A percentile compares a stretch with the other conserved stretches of the same genome.
phyloP scores from a whole-genome alignment of 1,140 invertebrate species.

The Tenebrio molitor region DNA sequence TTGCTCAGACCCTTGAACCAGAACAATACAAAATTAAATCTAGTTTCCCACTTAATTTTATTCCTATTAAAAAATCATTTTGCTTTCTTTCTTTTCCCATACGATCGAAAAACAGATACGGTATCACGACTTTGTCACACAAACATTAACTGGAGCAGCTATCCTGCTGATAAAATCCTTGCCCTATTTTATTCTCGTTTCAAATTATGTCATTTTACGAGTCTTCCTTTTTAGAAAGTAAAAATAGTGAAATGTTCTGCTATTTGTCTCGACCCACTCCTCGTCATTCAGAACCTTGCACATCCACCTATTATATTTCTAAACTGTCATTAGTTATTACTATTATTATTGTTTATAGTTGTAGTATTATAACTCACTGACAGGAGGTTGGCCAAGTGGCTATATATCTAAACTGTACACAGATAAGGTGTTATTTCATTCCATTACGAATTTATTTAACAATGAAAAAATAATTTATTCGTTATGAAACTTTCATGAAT shows the following conservation, averaged over 20 bases:
- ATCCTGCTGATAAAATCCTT: no score
- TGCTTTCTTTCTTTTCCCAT: constrained; percentile 7
- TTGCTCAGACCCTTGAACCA: constrained; percentile 7
- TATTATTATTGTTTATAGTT: constrained; percentile 17
- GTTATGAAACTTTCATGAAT: no score
- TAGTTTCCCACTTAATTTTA: constrained; percentile 28
- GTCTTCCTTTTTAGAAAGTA: constrained; percentile 12
- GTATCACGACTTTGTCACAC: not conserved
- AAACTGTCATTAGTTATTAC: constrained; percentile 7
- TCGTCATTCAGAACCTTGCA: not conserved
- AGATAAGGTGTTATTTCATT: not conserved
- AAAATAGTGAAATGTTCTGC: constrained; percentile 26
- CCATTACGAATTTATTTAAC: no score
- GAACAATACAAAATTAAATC: constrained; percentile 19
- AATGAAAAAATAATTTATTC: no score
- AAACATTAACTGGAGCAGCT: no score
- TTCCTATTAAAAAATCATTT: constrained; percentile 40
- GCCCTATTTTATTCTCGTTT: no score
- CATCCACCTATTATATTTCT: not conserved
- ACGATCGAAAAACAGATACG: not conserved
- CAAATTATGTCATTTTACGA: no score
- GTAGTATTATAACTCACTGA: constrained; percentile 5
- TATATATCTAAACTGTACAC: not conserved
- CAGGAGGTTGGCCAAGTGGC: constrained; percentile 12
- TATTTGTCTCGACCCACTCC: constrained; percentile 13